Conservation (phyloP, 2,113 vertebrate genomes). For the Eublepharis macularius region DNA sequence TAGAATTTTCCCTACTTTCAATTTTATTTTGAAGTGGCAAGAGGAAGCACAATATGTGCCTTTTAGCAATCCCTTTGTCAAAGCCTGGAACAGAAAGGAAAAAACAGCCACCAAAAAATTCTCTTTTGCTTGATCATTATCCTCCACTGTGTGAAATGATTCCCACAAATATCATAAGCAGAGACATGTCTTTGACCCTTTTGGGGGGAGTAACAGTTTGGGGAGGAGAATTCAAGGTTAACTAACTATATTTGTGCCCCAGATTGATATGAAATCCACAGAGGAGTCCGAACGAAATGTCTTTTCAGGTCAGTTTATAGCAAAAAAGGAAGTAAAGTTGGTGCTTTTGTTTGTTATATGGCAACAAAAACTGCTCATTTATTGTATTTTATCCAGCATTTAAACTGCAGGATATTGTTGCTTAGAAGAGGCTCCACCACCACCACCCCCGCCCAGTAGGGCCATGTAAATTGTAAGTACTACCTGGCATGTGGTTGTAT, state of each 20-base stretch:
- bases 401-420: not conserved
- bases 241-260: not conserved
- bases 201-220: not conserved
- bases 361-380: not conserved
- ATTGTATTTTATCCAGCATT: not conserved
- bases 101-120: constrained; percentile 32
- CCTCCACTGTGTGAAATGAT: constrained; percentile 5
- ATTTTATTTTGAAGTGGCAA: not conserved
- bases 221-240: not conserved
- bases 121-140: not conserved
- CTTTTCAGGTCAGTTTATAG: not conserved
- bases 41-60: not conserved
- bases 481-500: not conserved
- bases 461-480: not conserved
- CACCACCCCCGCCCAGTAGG: too few relatives aligned
- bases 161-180: not conserved
- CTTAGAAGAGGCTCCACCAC: not conserved
- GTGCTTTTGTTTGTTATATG: not conserved
- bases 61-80: not conserved
- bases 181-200: not conserved
- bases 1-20: not conserved
- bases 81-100: not conserved
- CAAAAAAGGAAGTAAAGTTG: not conserved
- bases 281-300: not conserved
- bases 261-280: not conserved